Evolutionary conservation across 2,113 vertebrate genomes (phyloP).

Genomic region (Nestor notabilis): DNA sequence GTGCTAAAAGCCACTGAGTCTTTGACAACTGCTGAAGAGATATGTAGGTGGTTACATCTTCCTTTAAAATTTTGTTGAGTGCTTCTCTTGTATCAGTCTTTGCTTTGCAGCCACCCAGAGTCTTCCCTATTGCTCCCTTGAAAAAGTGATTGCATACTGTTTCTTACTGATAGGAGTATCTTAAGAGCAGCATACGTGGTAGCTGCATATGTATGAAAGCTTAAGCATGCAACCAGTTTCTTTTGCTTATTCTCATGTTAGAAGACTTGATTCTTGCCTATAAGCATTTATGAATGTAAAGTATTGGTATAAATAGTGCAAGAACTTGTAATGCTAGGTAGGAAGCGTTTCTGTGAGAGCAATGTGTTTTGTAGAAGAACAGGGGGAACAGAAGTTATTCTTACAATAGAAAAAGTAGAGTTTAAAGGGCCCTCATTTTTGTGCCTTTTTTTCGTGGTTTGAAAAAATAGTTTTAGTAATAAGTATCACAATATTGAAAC

Average conservation of each 20-base stretch:
- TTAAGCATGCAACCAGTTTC: background rate
- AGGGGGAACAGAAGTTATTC: background rate
- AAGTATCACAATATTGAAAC: background rate
- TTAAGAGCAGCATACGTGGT: background rate
- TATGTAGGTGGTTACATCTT: background rate
- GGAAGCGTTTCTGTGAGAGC: background rate
- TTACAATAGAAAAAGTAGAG: background rate
- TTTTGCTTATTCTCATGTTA: background rate
- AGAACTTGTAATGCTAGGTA: background rate
- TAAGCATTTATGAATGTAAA: background rate
- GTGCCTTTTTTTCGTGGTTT: background rate
- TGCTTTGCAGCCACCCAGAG: background rate
- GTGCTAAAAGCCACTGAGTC: background rate
- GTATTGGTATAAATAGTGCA: background rate
- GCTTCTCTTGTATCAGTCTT: background rate
- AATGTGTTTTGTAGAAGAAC: background rate
- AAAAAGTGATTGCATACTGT: accelerated
- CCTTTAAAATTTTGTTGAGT: background rate
- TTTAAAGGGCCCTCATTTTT: background rate
- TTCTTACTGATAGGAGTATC: background rate
- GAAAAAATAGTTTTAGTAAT: background rate
- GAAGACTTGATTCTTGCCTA: background rate
- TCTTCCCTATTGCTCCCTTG: background rate
- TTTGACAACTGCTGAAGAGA: background rate
- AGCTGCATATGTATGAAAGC: background rate